These are phyloP conservation scores for Heliconius sara DNA, from an alignment of 2,888 invertebrate species.

Conservation along the genomic window DNA sequence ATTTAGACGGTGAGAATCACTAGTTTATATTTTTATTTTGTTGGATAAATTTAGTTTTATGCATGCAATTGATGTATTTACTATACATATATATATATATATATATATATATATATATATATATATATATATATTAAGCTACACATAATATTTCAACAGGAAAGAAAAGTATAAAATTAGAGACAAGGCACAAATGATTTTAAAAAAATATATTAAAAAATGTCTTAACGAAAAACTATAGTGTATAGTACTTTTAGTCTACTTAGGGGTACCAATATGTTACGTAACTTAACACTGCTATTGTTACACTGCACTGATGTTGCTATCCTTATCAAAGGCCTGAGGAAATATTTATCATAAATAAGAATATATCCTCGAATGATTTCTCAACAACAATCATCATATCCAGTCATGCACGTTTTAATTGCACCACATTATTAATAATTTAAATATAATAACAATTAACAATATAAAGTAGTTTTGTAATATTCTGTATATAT, in stretches of 20 bases:
- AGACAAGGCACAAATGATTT: too few relatives aligned
- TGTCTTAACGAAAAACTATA: too few relatives aligned
- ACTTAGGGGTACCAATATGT: neutral
- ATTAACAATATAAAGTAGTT: neutral
- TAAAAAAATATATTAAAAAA: too few relatives aligned
- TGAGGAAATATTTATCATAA: neutral
- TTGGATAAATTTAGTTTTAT: too few relatives aligned
- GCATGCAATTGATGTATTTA: too few relatives aligned
- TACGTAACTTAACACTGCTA: neutral
- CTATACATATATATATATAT: too few relatives aligned
- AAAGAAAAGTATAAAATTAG: too few relatives aligned
- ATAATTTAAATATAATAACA: neutral
- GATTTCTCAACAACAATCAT: neutral
- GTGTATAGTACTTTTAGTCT: too few relatives aligned
- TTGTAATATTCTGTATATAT: slow-evolving; percentile 1
- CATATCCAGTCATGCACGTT: neutral
- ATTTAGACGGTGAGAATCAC: slow-evolving; percentile 71
- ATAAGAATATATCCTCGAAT: neutral
- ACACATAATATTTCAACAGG: too few relatives aligned
- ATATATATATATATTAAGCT: too few relatives aligned
- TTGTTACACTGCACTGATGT: too few relatives aligned
- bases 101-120: too few relatives aligned
- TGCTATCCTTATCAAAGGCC: neutral
- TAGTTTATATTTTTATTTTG: neutral
- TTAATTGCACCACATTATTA: neutral